A percentile compares a stretch with the other conserved stretches of the same genome.
phyloP scores from a whole-genome alignment of 2,113 vertebrate genomes.

The Odocoileus hemionus region DNA sequence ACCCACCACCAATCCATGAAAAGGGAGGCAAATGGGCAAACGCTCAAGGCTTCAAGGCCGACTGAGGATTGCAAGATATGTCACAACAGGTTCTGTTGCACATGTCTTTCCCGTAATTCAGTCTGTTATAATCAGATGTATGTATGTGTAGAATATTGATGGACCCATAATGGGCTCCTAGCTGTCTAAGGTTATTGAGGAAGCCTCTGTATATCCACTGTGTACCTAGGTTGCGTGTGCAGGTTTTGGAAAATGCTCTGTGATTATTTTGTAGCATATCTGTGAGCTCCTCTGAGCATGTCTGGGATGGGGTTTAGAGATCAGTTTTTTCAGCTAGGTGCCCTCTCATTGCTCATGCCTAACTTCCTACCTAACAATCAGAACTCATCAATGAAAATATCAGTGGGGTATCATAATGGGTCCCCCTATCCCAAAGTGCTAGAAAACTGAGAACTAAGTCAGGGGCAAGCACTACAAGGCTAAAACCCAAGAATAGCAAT shows the following conservation, averaged over 20 bases:
- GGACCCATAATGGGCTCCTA: background rate
- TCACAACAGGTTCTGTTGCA: background rate
- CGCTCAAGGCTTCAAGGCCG: background rate
- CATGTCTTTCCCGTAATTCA: background rate
- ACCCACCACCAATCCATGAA: background rate
- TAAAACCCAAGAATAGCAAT: background rate
- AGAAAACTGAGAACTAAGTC: background rate
- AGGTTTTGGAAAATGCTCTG: background rate
- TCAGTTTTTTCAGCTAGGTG: background rate
- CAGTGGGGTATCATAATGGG: rapidly evolving
- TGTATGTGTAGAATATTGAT: background rate
- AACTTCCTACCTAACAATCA: background rate
- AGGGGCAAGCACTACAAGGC: background rate
- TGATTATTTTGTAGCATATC: background rate
- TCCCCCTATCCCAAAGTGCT: too few relatives aligned
- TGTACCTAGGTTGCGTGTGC: background rate
- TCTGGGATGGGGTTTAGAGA: background rate
- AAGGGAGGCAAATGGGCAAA: background rate
- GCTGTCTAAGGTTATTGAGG: background rate
- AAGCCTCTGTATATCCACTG: background rate
- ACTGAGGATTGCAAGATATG: background rate
- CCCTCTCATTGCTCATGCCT: background rate
- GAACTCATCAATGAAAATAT: background rate
- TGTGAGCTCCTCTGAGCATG: background rate
- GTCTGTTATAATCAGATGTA: background rate